Evolutionary conservation across 2,888 invertebrate species (phyloP).

Genomic region (Idaea aversata): DNA sequence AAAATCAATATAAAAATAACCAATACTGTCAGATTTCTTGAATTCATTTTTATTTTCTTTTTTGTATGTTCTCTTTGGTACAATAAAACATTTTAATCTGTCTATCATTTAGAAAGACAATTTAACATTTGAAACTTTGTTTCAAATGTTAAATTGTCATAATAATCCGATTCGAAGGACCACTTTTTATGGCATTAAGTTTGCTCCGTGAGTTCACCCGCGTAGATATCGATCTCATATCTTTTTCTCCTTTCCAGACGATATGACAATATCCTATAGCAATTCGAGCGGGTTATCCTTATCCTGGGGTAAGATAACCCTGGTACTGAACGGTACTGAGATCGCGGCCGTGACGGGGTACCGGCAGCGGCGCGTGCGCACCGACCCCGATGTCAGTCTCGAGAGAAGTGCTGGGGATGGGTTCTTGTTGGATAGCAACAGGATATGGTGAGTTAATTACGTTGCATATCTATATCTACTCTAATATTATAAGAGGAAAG

Average conservation of each 20-base stretch:
- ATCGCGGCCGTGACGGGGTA: slow-evolving; percentile 86
- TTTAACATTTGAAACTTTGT: no score
- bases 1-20: no score
- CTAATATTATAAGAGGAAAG: no score
- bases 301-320: slow-evolving; percentile 66
- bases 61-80: no score
- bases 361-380: slow-evolving; percentile 80
- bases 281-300: slow-evolving; percentile 62
- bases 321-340: slow-evolving; percentile 85
- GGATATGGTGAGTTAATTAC: slow-evolving; percentile 79
- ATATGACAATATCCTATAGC: slow-evolving; percentile 64
- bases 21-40: no score
- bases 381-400: slow-evolving; percentile 83
- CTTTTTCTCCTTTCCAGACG: slow-evolving; percentile 45
- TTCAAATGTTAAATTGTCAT: no score
- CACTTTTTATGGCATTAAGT: no score
- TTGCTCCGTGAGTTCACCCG: no score
- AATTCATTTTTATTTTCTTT: no score
- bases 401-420: slow-evolving; percentile 89
- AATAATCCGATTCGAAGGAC: background rate
- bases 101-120: no score
- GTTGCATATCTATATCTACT: no score
- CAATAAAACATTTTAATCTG: no score
- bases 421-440: slow-evolving; percentile 85
- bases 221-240: background rate